phyloP scores from a whole-genome alignment of 2,888 invertebrate genomes.

The Anoncus sp. region DNA sequence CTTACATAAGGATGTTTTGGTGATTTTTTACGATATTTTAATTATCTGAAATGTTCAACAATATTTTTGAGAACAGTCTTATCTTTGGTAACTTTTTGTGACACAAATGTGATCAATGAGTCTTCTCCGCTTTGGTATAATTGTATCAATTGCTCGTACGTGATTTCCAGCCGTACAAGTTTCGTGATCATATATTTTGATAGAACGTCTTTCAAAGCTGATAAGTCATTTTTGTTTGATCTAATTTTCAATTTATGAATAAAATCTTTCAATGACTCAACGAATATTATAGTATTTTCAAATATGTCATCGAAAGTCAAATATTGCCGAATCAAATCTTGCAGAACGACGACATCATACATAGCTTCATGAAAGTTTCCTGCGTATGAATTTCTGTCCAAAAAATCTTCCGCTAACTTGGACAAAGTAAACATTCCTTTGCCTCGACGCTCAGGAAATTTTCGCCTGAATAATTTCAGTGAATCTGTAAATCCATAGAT shows the following conservation, averaged over 20 bases:
- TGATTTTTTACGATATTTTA: constrained; percentile 11
- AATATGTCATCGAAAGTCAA: constrained; percentile 21
- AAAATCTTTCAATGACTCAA: constrained; percentile 14
- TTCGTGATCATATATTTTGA: constrained; percentile 3
- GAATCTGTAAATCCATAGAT: constrained; percentile 41
- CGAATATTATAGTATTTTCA: constrained; percentile 8
- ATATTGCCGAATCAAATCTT: constrained; percentile 21
- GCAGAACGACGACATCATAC: constrained; percentile 23
- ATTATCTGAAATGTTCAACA: constrained; percentile 20
- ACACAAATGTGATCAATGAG: constrained; percentile 14
- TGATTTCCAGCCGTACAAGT: constrained; percentile 20
- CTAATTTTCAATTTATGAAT: constrained; percentile 17
- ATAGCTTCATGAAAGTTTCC: constrained; percentile 27
- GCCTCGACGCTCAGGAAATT: constrained; percentile 42
- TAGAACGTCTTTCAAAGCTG: constrained; percentile 10
- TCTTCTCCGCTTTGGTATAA: constrained; percentile 19
- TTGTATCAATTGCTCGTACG: constrained; percentile 22
- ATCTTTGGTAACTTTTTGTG: constrained; percentile 25
- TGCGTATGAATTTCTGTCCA: constrained; percentile 5
- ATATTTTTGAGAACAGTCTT: constrained; percentile 13
- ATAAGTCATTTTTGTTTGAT: constrained; percentile 1
- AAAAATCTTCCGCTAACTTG: constrained; percentile 44
- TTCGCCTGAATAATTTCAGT: constrained; percentile 35
- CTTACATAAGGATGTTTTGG: constrained; percentile 8
- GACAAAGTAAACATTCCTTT: constrained; percentile 51